A percentile compares a stretch with the other conserved stretches of the same genome.
These are phyloP conservation scores for Drosophila kambysellisi DNA, from an alignment of 2,888 invertebrate species.

Conservation along the genomic window DNA sequence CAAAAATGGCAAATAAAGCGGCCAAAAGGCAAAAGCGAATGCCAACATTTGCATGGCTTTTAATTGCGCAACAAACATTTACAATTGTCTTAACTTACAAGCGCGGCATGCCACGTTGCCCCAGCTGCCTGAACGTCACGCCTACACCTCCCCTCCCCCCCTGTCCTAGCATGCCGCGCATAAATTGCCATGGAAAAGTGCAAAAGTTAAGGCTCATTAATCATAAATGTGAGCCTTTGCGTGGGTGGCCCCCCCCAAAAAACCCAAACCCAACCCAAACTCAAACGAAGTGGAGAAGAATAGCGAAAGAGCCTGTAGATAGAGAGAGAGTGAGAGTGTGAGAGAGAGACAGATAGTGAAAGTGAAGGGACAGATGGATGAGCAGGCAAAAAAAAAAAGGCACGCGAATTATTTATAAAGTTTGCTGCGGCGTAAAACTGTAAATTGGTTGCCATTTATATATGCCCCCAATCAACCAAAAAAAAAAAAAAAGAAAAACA, in stretches of 20 bases:
- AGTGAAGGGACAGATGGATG: conserved; percentile 52
- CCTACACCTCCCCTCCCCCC: not conserved
- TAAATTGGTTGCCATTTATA: conserved; percentile 72
- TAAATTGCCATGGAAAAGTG: conserved; percentile 74
- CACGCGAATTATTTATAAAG: conserved; percentile 63
- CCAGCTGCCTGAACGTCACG: conserved; percentile 16
- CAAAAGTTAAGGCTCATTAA: conserved; percentile 80
- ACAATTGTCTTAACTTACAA: conserved; percentile 76
- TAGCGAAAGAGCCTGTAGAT: not conserved
- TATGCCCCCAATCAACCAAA: conserved; percentile 20
- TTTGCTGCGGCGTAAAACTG: conserved; percentile 63
- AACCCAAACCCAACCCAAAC: not conserved
- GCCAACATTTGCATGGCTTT: conserved; percentile 66
- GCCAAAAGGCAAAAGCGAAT: conserved; percentile 40
- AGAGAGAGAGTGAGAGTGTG: too few relatives aligned
- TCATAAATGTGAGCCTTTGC: conserved; percentile 69
- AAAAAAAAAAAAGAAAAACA: conserved; percentile 6
- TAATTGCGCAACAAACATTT: conserved; percentile 79
- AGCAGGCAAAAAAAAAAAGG: conserved; percentile 42
- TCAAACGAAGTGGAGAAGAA: not conserved
- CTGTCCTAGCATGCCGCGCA: conserved; percentile 43
- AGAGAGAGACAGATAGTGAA: conserved; percentile 24
- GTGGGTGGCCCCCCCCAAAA: conserved; percentile 46
- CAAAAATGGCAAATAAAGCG: conserved; percentile 35
- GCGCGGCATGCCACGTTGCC: conserved; percentile 5